Conservation (phyloP, 2,797 vertebrate species). For the Miichthys miiuy region DNA sequence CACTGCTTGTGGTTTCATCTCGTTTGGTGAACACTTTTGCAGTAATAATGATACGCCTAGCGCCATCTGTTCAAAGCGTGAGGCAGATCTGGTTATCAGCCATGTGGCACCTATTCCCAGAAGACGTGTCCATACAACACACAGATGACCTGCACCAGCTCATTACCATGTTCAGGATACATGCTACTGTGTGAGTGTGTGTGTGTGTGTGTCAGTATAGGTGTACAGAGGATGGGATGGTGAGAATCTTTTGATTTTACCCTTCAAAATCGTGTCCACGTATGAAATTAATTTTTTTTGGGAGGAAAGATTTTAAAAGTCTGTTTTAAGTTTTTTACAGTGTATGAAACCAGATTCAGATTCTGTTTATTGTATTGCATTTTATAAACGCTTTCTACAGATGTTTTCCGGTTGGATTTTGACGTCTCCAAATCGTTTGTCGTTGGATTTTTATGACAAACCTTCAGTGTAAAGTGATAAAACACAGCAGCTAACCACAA, state of each 20-base stretch:
- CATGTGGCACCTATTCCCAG: constrained; percentile 61
- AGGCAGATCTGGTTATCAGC: constrained; percentile 52
- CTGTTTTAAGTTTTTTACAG: not conserved
- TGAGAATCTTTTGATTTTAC: not conserved
- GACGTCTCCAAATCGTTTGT: constrained; percentile 1
- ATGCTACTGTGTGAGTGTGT: not conserved
- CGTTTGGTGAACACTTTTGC: constrained; percentile 54
- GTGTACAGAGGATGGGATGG: not conserved
- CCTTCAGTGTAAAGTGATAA: constrained; percentile 14
- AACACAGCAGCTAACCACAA: constrained; percentile 17
- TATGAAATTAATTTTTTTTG: not conserved
- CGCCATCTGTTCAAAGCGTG: constrained; percentile 69
- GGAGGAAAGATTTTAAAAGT: not conserved
- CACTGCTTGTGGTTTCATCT: constrained; percentile 64
- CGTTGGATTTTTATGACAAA: constrained; percentile 3
- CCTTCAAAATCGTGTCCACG: not conserved
- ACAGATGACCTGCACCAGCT: constrained; percentile 19
- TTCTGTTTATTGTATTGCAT: not conserved
- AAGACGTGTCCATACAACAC: constrained; percentile 31
- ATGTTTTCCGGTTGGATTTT: constrained; percentile 6
- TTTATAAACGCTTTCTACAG: not conserved
- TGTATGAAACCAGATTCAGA: not conserved
- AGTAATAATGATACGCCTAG: constrained; percentile 49
- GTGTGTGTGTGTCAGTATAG: not conserved
- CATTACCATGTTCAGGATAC: constrained; percentile 26